These are phyloP conservation scores for Lontra canadensis DNA, from an alignment of 2,113 vertebrate genomes.

Conservation along the genomic window DNA sequence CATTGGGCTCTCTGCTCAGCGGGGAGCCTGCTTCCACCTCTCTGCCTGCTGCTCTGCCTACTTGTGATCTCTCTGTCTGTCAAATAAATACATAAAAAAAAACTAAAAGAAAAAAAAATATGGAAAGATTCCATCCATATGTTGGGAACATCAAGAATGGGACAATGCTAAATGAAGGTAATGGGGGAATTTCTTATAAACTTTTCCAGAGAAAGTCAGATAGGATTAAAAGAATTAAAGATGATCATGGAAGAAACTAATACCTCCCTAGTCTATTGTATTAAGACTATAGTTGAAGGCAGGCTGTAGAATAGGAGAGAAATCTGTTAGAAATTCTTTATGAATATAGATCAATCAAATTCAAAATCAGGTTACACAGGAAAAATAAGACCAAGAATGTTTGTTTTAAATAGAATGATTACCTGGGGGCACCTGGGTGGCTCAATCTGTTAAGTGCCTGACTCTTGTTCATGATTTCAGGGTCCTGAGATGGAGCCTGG, in stretches of 20 bases:
- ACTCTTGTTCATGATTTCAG: not conserved
- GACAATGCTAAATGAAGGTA: not conserved
- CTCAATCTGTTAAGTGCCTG: not conserved
- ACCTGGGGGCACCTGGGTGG: not conserved
- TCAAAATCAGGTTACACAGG: not conserved
- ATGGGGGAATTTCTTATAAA: not conserved
- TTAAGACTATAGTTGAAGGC: not conserved
- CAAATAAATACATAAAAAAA: too few species aligned
- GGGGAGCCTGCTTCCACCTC: too few species aligned
- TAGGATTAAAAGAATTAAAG: not conserved
- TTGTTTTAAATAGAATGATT: not conserved
- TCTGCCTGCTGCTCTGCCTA: too few species aligned
- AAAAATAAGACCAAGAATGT: not conserved
- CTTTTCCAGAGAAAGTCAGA: not conserved
- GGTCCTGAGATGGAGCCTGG: not conserved
- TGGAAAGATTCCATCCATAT: conserved; percentile 27
- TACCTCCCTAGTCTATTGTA: not conserved
- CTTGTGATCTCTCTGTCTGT: too few species aligned
- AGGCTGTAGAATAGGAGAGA: not conserved
- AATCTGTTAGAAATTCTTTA: not conserved
- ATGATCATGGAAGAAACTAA: not conserved
- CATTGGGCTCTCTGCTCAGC: too few species aligned
- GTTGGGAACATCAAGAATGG: not conserved
- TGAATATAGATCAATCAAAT: not conserved
- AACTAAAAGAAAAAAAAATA: not conserved